These are phyloP conservation scores for Procambarus virginalis DNA, from an alignment of 1,140 invertebrate genomes.

Conservation along the genomic window DNA sequence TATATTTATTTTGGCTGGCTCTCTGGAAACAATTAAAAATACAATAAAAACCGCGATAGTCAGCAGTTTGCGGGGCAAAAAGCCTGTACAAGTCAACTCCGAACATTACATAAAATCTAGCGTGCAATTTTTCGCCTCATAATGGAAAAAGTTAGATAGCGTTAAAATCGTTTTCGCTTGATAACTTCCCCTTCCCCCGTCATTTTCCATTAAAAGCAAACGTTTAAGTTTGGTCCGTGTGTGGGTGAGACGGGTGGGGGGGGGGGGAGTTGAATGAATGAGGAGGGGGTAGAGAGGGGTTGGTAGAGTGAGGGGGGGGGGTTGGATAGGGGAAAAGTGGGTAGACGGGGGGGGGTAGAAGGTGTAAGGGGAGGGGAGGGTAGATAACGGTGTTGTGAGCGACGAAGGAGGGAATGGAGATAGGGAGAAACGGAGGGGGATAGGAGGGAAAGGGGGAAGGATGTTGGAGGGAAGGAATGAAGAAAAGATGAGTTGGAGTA, in stretches of 20 bases:
- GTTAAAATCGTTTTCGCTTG: constrained; percentile 32
- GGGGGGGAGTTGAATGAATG: background rate
- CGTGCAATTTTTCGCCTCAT: constrained; percentile 26
- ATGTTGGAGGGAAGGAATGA: background rate
- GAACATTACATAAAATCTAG: constrained; percentile 37
- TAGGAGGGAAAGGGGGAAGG: background rate
- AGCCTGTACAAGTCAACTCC: constrained; percentile 29
- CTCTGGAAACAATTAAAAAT: background rate
- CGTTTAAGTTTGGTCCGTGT: constrained; percentile 15
- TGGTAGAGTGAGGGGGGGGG: background rate
- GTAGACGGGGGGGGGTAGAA: background rate
- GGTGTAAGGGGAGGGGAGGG: too few relatives aligned
- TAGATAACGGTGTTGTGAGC: too few relatives aligned
- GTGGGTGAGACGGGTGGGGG: background rate
- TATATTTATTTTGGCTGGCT: background rate
- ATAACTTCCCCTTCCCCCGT: constrained; percentile 24
- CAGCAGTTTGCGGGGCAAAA: constrained; percentile 22
- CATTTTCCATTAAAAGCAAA: constrained; percentile 28
- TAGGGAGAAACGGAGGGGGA: background rate
- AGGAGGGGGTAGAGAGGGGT: background rate
- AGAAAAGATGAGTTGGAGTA: too few relatives aligned
- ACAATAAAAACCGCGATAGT: background rate
- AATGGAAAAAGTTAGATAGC: constrained; percentile 48
- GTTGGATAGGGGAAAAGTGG: background rate
- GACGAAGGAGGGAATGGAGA: too few relatives aligned